Evolutionary conservation across 2,888 invertebrate genomes (phyloP).

Genomic region (Drosophila bunnanda): DNA sequence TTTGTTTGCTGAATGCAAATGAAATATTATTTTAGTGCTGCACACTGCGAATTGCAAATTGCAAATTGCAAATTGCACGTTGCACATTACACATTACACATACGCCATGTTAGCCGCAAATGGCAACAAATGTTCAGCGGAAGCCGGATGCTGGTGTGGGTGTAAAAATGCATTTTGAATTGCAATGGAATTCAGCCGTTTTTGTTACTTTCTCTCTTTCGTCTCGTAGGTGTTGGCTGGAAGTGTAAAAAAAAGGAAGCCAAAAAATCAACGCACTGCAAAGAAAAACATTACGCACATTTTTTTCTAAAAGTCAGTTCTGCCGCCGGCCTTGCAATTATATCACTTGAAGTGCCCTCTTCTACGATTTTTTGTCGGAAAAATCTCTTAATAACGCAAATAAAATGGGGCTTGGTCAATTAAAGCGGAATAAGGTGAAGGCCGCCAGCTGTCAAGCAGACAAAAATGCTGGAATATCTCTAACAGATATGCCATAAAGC

Average conservation of each 20-base stretch:
- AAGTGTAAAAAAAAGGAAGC: slow-evolving; percentile 17
- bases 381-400: slow-evolving; percentile 35
- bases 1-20: slow-evolving; percentile 30
- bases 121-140: slow-evolving; percentile 42
- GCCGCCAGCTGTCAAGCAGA: slow-evolving; percentile 41
- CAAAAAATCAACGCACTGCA: slow-evolving; percentile 10
- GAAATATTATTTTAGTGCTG: slow-evolving; percentile 44
- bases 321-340: slow-evolving; percentile 20
- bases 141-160: slow-evolving; percentile 21
- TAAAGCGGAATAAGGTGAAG: slow-evolving; percentile 50
- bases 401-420: slow-evolving; percentile 43
- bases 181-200: slow-evolving; percentile 15
- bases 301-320: slow-evolving; percentile 11
- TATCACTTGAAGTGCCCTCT: slow-evolving; percentile 35
- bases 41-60: slow-evolving; percentile 26
- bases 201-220: neutral
- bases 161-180: slow-evolving; percentile 26
- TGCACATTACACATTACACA: slow-evolving; percentile 21
- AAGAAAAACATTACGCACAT: neutral
- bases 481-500: slow-evolving; percentile 14
- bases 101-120: slow-evolving; percentile 30
- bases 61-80: slow-evolving; percentile 10
- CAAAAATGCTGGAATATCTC: slow-evolving; percentile 33
- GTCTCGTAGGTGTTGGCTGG: neutral
- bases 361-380: slow-evolving; percentile 20